Evolutionary conservation across 2,888 invertebrate species (phyloP).

Genomic region (Callyntrura sp.): DNA sequence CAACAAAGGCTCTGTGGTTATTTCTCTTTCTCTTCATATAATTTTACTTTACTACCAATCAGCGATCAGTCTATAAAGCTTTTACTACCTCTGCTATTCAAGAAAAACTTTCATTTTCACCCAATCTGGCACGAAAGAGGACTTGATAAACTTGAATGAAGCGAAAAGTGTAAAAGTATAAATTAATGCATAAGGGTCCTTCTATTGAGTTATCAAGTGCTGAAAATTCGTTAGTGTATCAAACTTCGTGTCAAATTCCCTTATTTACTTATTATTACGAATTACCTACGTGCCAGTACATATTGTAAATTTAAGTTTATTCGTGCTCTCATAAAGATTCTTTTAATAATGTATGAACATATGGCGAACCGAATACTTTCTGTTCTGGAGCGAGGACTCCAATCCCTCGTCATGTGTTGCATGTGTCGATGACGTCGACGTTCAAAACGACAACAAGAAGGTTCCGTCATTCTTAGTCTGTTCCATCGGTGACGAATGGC

Average conservation of each 20-base stretch:
- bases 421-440: slow-evolving; percentile 74
- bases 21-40: not conserved
- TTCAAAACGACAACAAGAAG: slow-evolving; percentile 76
- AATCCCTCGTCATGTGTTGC: slow-evolving; percentile 85
- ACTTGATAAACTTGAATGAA: no score
- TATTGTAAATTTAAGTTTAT: not conserved
- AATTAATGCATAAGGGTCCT: no score
- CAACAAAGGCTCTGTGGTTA: not conserved
- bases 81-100: no score
- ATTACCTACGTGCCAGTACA: not conserved
- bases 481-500: slow-evolving; percentile 93
- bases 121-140: no score
- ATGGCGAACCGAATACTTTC: slow-evolving; percentile 85
- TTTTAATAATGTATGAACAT: slow-evolving; percentile 8
- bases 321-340: not conserved
- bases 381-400: slow-evolving; percentile 88
- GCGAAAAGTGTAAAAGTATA: no score
- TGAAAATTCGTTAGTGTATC: no score
- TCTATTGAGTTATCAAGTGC: no score
- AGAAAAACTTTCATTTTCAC: no score
- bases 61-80: no score
- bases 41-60: no score
- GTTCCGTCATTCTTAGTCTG: slow-evolving; percentile 89
- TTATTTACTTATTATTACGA: no score
- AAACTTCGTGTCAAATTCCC: no score